Conservation (phyloP, 2,113 vertebrate species). For the Phaethornis superciliosus region DNA sequence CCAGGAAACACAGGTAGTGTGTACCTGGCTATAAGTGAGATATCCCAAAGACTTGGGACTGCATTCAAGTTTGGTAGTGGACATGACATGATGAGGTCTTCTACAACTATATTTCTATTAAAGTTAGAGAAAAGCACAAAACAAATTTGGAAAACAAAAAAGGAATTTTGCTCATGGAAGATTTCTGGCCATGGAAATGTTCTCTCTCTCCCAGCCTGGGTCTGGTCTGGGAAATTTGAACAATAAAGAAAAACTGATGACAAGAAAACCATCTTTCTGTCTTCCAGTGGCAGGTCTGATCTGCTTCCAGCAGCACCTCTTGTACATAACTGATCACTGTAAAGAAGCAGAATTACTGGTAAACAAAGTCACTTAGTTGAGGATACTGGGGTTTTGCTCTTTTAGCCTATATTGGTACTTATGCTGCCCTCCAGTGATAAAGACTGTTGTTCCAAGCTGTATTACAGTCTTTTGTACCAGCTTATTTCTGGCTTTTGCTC, state of each 20-base stretch:
- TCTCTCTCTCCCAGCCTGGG: rapidly evolving
- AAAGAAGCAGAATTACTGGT: not conserved
- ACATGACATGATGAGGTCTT: not conserved
- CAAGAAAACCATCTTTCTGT: not conserved
- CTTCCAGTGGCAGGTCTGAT: not conserved
- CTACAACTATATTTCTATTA: not conserved
- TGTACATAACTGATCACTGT: not conserved
- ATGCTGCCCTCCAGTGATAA: conserved; percentile 44
- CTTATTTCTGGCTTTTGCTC: not conserved
- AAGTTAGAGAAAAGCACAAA: not conserved
- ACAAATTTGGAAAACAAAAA: too few relatives aligned
- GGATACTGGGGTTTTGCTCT: not conserved
- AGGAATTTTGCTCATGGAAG: not conserved
- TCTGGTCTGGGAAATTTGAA: not conserved
- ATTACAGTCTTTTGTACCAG: not conserved
- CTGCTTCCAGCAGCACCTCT: not conserved
- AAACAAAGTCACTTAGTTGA: not conserved
- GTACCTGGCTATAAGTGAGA: not conserved
- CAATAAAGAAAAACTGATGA: not conserved
- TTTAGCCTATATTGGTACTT: not conserved
- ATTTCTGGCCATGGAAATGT: not conserved
- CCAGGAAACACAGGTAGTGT: not conserved
- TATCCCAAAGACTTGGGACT: not conserved
- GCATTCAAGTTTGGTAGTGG: not conserved
- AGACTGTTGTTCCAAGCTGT: not conserved